Evolutionary conservation across 1,140 invertebrate genomes (phyloP).

Genomic region (Hylaeus anthracinus): DNA sequence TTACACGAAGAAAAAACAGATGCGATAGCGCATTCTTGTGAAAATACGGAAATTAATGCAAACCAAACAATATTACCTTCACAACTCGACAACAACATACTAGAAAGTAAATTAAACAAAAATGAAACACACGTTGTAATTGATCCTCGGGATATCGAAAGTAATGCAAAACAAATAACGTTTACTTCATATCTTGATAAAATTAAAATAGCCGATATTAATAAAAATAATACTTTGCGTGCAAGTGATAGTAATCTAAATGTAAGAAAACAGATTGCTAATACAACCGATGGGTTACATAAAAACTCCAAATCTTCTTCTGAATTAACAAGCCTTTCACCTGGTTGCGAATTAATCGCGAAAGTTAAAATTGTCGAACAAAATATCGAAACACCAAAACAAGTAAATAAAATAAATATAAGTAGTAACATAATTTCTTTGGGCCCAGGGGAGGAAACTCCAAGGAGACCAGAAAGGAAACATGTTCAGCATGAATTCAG

Average conservation of each 20-base stretch:
- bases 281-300: not conserved
- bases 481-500: constrained; percentile 37
- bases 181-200: not conserved
- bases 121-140: not conserved
- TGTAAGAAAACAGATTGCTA: not conserved
- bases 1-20: not conserved
- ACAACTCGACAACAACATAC: not conserved
- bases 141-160: not conserved
- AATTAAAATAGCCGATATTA: not conserved
- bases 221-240: constrained; percentile 3
- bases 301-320: constrained; percentile 35
- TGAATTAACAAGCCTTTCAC: constrained; percentile 14
- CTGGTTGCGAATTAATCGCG: constrained; percentile 1
- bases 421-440: not conserved
- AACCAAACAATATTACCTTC: not conserved
- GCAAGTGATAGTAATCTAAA: constrained; percentile 38
- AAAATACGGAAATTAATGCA: not conserved
- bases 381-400: constrained; percentile 37
- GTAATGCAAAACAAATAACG: not conserved
- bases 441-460: constrained; percentile 33
- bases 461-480: constrained; percentile 63
- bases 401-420: constrained; percentile 26
- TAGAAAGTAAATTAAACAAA: not conserved
- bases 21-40: not conserved
- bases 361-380: constrained; percentile 62